Conservation (phyloP, 2,888 invertebrate genomes). For the Melanotus villosus region DNA sequence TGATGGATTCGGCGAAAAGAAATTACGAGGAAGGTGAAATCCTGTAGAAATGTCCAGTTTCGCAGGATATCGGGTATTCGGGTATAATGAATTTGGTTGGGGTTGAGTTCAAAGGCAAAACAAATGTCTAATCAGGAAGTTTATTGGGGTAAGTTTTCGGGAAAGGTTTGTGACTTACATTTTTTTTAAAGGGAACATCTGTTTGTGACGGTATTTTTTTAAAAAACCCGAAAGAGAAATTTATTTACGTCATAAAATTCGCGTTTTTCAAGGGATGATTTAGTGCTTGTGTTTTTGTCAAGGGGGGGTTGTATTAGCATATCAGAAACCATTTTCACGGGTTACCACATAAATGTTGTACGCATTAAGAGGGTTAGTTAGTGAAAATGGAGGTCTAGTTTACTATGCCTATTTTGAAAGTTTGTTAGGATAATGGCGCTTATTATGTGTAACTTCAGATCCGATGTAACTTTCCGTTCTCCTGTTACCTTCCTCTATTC, state of each 20-base stretch:
- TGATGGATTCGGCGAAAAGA: constrained; percentile 23
- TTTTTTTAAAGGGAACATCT: neutral
- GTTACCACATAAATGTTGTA: constrained; percentile 13
- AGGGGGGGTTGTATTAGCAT: too few relatives aligned
- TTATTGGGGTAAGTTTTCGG: neutral
- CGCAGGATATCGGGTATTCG: constrained; percentile 1
- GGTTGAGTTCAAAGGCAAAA: neutral
- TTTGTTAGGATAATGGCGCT: neutral
- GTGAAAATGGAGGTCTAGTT: neutral
- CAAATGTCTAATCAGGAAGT: neutral
- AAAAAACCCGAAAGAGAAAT: neutral
- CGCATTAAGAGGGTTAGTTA: constrained; percentile 11
- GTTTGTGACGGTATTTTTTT: neutral
- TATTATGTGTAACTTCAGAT: constrained; percentile 6
- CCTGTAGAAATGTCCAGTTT: constrained; percentile 23
- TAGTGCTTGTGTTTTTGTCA: neutral
- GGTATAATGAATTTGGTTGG: constrained; percentile 9
- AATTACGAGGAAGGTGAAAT: constrained; percentile 30
- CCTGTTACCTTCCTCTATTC: neutral
- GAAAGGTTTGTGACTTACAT: neutral
- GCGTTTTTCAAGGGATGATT: neutral
- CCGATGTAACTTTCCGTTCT: neutral
- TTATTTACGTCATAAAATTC: neutral
- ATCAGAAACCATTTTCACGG: neutral
- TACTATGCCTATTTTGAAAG: constrained; percentile 1